phyloP scores from a whole-genome alignment of 2,888 invertebrate genomes.

The Drosophila ustulata region DNA sequence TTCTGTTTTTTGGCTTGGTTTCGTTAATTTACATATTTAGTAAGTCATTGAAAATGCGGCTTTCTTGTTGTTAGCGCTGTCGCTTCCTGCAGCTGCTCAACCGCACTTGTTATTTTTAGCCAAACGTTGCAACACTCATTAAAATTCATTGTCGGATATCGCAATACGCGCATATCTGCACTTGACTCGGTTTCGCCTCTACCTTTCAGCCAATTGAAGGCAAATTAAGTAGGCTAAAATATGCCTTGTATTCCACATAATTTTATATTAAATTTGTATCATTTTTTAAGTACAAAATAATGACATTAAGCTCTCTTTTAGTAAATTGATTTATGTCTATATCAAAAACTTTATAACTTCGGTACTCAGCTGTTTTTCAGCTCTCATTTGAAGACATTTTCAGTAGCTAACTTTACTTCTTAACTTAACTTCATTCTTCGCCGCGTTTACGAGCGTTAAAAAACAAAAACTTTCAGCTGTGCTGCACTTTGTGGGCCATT shows the following conservation, averaged over 20 bases:
- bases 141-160: constrained; percentile 68
- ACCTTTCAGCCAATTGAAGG: constrained; percentile 20
- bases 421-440: not conserved
- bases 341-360: too few relatives aligned
- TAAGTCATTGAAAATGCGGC: constrained; percentile 60
- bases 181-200: constrained; percentile 54
- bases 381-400: not conserved
- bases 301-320: too few relatives aligned
- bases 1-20: constrained; percentile 53
- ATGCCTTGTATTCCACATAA: not conserved
- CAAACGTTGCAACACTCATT: constrained; percentile 57
- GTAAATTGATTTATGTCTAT: too few relatives aligned
- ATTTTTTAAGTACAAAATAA: too few relatives aligned
- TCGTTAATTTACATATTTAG: constrained; percentile 78
- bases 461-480: not conserved
- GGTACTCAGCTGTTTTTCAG: not conserved
- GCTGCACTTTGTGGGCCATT: constrained; percentile 25
- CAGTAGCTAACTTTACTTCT: not conserved
- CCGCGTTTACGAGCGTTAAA: not conserved
- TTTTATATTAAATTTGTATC: too few relatives aligned
- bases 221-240: not conserved
- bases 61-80: constrained; percentile 25
- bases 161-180: constrained; percentile 53
- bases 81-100: constrained; percentile 30
- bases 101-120: constrained; percentile 61